Conservation (phyloP, 1,140 invertebrate species). For the Bombus breviceps region DNA sequence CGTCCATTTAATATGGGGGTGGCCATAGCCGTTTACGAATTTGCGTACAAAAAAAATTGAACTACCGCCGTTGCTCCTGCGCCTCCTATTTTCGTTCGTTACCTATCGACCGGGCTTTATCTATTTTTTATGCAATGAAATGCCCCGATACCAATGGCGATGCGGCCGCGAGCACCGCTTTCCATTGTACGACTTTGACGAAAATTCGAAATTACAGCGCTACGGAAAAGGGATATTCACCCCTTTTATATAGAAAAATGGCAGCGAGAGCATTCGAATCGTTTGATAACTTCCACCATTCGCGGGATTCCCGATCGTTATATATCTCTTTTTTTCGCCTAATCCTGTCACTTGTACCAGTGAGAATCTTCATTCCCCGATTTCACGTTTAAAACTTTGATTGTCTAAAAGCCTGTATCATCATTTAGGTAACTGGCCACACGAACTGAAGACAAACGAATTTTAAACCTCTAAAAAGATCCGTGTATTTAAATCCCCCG, state of each 20-base stretch:
- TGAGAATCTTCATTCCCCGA: background rate
- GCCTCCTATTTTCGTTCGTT: constrained; percentile 76
- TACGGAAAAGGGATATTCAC: constrained; percentile 41
- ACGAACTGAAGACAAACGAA: background rate
- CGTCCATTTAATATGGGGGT: constrained; percentile 76
- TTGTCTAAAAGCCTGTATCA: background rate
- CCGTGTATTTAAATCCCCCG: background rate
- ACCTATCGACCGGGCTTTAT: constrained; percentile 76
- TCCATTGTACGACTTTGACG: constrained; percentile 66
- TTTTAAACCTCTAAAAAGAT: background rate
- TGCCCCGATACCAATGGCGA: constrained; percentile 60
- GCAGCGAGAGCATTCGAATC: constrained; percentile 25
- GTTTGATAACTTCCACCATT: constrained; percentile 37
- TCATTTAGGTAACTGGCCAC: no score
- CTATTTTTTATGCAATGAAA: constrained; percentile 74
- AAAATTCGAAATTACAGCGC: constrained; percentile 67
- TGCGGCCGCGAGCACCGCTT: constrained; percentile 20
- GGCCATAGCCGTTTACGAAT: constrained; percentile 76
- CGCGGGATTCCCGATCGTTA: constrained; percentile 6
- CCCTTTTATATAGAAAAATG: constrained; percentile 50
- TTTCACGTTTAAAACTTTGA: background rate
- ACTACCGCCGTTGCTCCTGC: constrained; percentile 60
- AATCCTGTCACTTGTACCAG: background rate
- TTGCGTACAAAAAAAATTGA: constrained; percentile 74
- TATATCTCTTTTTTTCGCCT: background rate